Evolutionary conservation across 2,797 vertebrate genomes (phyloP).

Genomic region (Manis javanica): DNA sequence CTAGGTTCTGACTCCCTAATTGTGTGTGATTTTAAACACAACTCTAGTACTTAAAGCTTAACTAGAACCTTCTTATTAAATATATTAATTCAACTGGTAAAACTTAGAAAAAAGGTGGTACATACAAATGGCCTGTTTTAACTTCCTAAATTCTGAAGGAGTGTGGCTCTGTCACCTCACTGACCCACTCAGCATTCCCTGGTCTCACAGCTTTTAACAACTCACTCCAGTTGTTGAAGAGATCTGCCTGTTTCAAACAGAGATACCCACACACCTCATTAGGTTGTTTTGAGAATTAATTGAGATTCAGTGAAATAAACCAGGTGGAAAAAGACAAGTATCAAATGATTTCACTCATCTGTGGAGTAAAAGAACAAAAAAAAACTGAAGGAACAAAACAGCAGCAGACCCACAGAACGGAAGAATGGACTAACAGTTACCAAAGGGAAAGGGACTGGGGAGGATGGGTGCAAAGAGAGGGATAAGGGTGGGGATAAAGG

Average conservation of each 20-base stretch:
- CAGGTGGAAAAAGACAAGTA: too few species aligned
- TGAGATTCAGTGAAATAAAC: background rate
- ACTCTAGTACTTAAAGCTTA: background rate
- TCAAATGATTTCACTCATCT: too few species aligned
- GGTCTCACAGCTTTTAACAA: background rate
- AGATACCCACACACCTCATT: background rate
- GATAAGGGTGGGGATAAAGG: too few species aligned
- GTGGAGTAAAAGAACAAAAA: too few species aligned
- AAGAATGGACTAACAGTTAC: too few species aligned
- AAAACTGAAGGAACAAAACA: too few species aligned
- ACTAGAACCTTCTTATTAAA: background rate
- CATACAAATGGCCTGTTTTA: background rate
- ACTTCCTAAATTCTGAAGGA: background rate
- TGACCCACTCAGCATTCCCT: background rate
- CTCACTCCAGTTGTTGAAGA: background rate
- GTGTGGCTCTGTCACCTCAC: background rate
- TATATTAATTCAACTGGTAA: background rate
- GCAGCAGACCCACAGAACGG: too few species aligned
- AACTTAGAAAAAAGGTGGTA: background rate
- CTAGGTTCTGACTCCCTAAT: background rate
- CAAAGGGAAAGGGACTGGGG: too few species aligned
- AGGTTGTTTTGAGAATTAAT: background rate
- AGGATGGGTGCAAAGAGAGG: too few species aligned
- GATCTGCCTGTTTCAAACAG: background rate
- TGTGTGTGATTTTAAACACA: background rate